Conservation (phyloP, 2,113 vertebrate species). For the Beaufortia kweichowensis region DNA sequence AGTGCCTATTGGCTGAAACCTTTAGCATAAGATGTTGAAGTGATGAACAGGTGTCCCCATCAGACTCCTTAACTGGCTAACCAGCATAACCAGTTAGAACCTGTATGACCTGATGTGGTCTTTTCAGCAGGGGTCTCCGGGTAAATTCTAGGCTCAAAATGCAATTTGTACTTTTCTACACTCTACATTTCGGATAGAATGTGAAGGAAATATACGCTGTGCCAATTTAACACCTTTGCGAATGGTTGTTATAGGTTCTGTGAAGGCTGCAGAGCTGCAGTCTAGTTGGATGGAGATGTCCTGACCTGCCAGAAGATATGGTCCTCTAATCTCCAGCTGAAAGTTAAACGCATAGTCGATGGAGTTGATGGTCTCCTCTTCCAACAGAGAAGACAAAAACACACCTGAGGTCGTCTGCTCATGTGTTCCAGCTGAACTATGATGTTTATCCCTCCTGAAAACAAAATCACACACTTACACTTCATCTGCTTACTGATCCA, state of each 20-base stretch:
- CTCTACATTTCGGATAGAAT: no score
- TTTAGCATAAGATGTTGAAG: no score
- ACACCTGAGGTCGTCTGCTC: slow-evolving; percentile 69
- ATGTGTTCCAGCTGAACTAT: slow-evolving; percentile 52
- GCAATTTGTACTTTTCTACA: no score
- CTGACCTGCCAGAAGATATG: slow-evolving; percentile 88
- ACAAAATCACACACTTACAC: slow-evolving; percentile 29
- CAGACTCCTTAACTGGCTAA: no score
- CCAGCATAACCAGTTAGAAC: no score
- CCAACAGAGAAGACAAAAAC: slow-evolving; percentile 80
- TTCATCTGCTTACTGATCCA: neutral
- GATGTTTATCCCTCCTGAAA: slow-evolving; percentile 70
- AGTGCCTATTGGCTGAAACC: no score
- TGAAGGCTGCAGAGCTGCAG: neutral
- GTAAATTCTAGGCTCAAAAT: no score
- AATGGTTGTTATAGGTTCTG: neutral
- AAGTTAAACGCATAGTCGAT: slow-evolving; percentile 93
- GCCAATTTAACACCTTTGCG: neutral
- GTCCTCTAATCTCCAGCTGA: slow-evolving; percentile 90
- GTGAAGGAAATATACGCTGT: no score
- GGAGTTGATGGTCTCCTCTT: slow-evolving; percentile 85
- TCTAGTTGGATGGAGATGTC: neutral
- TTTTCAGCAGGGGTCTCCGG: no score
- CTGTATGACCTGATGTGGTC: no score
- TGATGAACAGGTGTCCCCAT: no score